A percentile compares a stretch with the other conserved stretches of the same genome.
Conservation (phyloP, 2,888 invertebrate genomes). For the Chalcis sispes region DNA sequence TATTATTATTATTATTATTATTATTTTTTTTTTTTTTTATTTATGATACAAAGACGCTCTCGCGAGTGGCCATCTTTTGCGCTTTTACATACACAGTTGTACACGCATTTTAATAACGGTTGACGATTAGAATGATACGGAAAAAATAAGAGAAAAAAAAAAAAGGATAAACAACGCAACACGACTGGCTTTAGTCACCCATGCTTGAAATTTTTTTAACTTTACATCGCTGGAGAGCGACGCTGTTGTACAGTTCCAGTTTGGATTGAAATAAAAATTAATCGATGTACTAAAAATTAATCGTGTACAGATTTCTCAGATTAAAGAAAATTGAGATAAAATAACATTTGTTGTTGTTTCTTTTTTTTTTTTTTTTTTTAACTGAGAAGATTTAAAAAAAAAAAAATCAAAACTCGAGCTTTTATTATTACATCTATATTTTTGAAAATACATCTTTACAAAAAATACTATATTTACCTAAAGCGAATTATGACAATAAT, state of each 20-base stretch:
- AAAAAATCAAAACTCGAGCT: conserved; percentile 43
- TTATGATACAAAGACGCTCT: conserved; percentile 69
- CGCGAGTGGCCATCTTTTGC: conserved; percentile 67
- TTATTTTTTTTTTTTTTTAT: too few relatives aligned
- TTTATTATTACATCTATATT: conserved; percentile 57
- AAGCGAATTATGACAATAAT: conserved; percentile 46
- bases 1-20: too few relatives aligned
- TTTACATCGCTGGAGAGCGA: background rate
- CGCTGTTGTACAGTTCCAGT: background rate
- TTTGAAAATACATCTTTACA: conserved; percentile 56
- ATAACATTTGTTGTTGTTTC: conserved; percentile 15
- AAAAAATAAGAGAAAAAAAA: background rate
- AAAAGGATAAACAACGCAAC: background rate
- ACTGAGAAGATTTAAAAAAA: conserved; percentile 38
- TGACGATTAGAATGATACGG: too few relatives aligned
- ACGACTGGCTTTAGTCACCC: conserved; percentile 40
- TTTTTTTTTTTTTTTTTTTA: too few relatives aligned
- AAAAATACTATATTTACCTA: conserved; percentile 53
- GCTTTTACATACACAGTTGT: conserved; percentile 17
- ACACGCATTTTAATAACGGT: conserved; percentile 7
- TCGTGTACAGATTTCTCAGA: background rate
- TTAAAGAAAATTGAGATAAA: background rate
- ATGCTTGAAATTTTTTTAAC: conserved; percentile 46
- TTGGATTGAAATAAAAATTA: too few relatives aligned
- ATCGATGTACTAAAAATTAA: background rate